These are phyloP conservation scores for Pao palembangensis DNA, from an alignment of 2,113 vertebrate genomes.

Conservation along the genomic window DNA sequence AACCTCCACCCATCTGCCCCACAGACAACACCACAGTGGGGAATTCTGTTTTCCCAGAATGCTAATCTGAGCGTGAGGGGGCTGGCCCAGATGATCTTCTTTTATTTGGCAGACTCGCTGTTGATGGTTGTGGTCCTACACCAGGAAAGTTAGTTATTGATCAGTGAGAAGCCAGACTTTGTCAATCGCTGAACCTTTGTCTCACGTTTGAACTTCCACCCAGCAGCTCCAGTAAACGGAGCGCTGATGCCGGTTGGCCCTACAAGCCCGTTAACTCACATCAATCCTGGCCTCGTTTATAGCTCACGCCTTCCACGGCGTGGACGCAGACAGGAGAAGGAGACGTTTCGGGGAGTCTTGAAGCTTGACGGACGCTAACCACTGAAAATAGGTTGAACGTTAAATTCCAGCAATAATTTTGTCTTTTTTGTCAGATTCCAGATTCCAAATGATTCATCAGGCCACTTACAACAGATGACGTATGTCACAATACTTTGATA, in stretches of 20 bases:
- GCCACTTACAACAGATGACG: not conserved
- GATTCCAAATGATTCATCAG: not conserved
- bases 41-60: conserved; percentile 74
- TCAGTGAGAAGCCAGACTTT: not conserved
- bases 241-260: conserved; percentile 14
- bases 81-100: conserved; percentile 48
- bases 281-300: conserved; percentile 24
- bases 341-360: not conserved
- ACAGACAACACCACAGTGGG: conserved; percentile 60
- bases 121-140: conserved; percentile 28
- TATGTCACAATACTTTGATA: conserved; percentile 34
- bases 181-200: not conserved
- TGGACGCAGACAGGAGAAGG: too few relatives aligned
- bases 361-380: not conserved
- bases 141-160: conserved; percentile 8
- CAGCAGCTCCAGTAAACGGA: conserved; percentile 16
- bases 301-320: conserved; percentile 10
- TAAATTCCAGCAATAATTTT: too few relatives aligned
- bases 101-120: conserved; percentile 56
- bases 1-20: conserved; percentile 58
- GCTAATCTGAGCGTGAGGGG: conserved; percentile 56
- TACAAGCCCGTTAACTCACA: conserved; percentile 48
- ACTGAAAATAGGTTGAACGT: too few relatives aligned
- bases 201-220: conserved; percentile 36
- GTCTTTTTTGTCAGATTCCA: too few relatives aligned